These are phyloP conservation scores for Phalera bucephala DNA, from an alignment of 2,888 invertebrate species.

Conservation along the genomic window DNA sequence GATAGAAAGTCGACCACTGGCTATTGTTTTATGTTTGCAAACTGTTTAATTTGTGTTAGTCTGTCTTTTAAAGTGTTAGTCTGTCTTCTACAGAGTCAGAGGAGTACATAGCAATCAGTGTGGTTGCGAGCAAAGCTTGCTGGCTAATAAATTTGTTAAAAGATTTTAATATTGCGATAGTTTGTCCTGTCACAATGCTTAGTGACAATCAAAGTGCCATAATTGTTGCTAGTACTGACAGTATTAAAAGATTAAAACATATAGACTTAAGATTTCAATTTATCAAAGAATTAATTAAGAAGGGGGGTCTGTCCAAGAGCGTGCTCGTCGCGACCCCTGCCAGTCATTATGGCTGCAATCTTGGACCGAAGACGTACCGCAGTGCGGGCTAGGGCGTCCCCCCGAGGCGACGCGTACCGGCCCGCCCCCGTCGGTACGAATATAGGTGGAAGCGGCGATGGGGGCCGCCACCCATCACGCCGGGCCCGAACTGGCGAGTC, in stretches of 20 bases:
- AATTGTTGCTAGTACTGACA: conserved; percentile 5
- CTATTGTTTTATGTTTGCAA: conserved; percentile 4
- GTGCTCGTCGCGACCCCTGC: no score
- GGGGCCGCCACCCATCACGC: no score
- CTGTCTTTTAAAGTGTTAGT: conserved; percentile 1
- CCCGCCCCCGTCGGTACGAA: no score
- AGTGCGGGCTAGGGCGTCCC: no score
- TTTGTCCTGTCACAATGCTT: neutral
- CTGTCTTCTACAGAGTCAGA: conserved; percentile 4
- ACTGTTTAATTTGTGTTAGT: conserved; percentile 7
- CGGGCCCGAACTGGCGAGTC: no score
- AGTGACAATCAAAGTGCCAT: conserved; percentile 10
- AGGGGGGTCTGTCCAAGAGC: no score
- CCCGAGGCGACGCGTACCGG: no score
- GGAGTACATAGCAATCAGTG: conserved; percentile 7
- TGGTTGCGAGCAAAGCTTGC: conserved; percentile 3
- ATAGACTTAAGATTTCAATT: conserved; percentile 3
- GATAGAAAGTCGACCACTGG: conserved; percentile 3
- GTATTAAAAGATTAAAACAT: conserved; percentile 6
- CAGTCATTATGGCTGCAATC: no score
- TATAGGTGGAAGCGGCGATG: no score
- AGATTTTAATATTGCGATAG: conserved; percentile 1
- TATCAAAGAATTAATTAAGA: conserved; percentile 1
- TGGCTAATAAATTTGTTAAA: conserved; percentile 3
- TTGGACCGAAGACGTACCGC: no score